Conservation (phyloP, 2,797 vertebrate species). For the Paguma larvata region DNA sequence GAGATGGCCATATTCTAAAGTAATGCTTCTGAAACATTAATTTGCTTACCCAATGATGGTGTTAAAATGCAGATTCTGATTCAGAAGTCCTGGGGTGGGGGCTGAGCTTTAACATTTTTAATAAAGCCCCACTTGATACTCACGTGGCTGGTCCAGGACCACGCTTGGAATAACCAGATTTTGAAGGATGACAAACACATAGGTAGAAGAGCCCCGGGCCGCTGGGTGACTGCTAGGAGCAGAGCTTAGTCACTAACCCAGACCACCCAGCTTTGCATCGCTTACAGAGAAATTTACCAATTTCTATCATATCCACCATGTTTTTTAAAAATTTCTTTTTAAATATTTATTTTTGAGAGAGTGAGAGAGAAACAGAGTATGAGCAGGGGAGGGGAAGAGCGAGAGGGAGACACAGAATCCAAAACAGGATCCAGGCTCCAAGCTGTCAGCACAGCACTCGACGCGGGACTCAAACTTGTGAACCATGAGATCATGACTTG, state of each 20-base stretch:
- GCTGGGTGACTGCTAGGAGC: background rate
- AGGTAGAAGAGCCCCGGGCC: background rate
- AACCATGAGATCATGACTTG: too few relatives aligned
- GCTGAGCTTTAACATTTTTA: background rate
- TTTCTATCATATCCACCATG: background rate
- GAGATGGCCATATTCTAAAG: background rate
- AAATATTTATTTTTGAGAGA: too few relatives aligned
- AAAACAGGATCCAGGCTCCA: too few relatives aligned
- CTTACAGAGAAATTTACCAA: background rate
- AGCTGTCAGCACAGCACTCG: too few relatives aligned
- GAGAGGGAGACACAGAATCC: too few relatives aligned
- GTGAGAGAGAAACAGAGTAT: too few relatives aligned
- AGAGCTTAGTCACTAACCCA: background rate
- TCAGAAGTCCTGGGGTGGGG: background rate
- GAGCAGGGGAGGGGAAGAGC: too few relatives aligned
- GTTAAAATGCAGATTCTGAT: background rate
- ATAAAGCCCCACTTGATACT: background rate
- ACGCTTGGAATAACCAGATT: background rate
- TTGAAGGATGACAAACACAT: fast-evolving
- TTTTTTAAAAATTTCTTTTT: background rate
- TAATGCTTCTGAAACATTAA: background rate
- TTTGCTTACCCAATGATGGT: background rate
- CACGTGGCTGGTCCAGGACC: background rate
- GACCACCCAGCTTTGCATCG: background rate
- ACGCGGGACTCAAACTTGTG: too few relatives aligned